phyloP scores from a whole-genome alignment of 30 jellyfish, hydroid and myxozoan species.

The Chrysaora quinquecirrha region DNA sequence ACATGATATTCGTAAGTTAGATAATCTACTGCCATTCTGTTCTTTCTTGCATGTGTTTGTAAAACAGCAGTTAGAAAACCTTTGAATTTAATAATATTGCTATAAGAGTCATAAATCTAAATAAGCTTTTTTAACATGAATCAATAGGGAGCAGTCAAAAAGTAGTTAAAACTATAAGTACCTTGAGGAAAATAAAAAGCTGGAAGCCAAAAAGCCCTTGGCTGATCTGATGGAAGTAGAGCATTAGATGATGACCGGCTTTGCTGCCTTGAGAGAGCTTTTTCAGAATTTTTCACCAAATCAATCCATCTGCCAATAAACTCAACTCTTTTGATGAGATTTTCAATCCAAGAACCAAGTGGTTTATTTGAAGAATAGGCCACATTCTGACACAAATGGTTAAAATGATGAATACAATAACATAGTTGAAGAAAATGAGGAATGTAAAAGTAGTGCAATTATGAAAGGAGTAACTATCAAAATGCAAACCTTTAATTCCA shows the following conservation, averaged over 20 bases:
- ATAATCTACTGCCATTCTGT: slow-evolving; percentile 58
- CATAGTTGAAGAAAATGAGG: not conserved
- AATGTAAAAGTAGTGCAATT: not conserved
- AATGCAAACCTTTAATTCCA: slow-evolving; percentile 64
- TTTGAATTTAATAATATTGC: no score
- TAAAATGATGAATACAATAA: not conserved
- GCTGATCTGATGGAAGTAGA: slow-evolving; percentile 29
- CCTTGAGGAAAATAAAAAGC: slow-evolving; percentile 85
- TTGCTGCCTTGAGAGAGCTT: slow-evolving; percentile 37
- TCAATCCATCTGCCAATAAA: slow-evolving; percentile 73
- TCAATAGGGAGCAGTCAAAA: not conserved
- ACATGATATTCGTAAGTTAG: slow-evolving; percentile 35
- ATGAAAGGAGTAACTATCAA: not conserved
- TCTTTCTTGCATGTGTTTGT: slow-evolving; percentile 73
- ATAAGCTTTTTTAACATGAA: no score
- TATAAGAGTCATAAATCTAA: no score
- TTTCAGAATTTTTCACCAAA: slow-evolving; percentile 34
- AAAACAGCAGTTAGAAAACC: slow-evolving; percentile 79
- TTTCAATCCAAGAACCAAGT: slow-evolving; percentile 76
- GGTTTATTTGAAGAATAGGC: slow-evolving; percentile 64
- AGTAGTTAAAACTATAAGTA: not conserved
- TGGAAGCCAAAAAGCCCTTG: slow-evolving; percentile 74
- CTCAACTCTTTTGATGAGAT: slow-evolving; percentile 47
- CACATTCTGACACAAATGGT: slow-evolving; percentile 26
- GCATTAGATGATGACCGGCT: slow-evolving; percentile 24